Evolutionary conservation across 1,140 invertebrate genomes (phyloP).

Genomic region (Lordiphosa clarofinis): DNA sequence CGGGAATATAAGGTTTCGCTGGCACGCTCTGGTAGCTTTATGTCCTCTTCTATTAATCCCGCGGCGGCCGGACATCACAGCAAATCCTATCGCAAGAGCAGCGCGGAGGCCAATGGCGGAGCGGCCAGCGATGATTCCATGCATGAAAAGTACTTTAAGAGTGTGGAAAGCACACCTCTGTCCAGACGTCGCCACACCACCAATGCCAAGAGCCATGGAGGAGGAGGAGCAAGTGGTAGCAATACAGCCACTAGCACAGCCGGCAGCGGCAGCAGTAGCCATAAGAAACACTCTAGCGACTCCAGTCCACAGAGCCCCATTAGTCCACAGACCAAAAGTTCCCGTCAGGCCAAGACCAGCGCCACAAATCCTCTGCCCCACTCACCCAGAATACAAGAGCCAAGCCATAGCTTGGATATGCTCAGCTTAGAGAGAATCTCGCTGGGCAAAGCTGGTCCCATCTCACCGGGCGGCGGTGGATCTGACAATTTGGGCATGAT

Average conservation of each 20-base stretch:
- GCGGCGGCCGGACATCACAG: conserved; percentile 67
- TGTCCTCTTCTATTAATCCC: conserved; percentile 82
- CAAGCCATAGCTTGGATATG: conserved; percentile 51
- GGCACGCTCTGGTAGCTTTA: conserved; percentile 87
- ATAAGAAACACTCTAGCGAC: conserved; percentile 78
- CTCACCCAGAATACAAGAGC: conserved; percentile 59
- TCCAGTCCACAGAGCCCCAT: conserved; percentile 79
- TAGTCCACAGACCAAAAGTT: conserved; percentile 71
- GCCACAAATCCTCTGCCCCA: conserved; percentile 59
- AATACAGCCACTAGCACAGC: conserved; percentile 64
- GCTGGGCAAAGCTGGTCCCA: conserved; percentile 49
- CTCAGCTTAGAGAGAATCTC: conserved; percentile 66
- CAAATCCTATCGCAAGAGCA: conserved; percentile 74
- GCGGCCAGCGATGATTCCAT: conserved; percentile 87
- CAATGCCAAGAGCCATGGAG: conserved; percentile 45
- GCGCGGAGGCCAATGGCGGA: conserved; percentile 79
- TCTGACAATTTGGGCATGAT: conserved; percentile 68
- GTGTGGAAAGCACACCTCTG: conserved; percentile 83
- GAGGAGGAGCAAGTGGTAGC: conserved; percentile 57
- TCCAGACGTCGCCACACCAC: conserved; percentile 80
- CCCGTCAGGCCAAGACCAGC: conserved; percentile 64
- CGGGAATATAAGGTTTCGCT: conserved; percentile 80
- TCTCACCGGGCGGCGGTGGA: conserved; percentile 53
- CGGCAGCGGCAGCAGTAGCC: conserved; percentile 64
- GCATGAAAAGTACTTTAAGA: conserved; percentile 89